Base-by-base conservation (phyloP, 2,888 invertebrate species). In the Loripinus fragilis region DNA sequence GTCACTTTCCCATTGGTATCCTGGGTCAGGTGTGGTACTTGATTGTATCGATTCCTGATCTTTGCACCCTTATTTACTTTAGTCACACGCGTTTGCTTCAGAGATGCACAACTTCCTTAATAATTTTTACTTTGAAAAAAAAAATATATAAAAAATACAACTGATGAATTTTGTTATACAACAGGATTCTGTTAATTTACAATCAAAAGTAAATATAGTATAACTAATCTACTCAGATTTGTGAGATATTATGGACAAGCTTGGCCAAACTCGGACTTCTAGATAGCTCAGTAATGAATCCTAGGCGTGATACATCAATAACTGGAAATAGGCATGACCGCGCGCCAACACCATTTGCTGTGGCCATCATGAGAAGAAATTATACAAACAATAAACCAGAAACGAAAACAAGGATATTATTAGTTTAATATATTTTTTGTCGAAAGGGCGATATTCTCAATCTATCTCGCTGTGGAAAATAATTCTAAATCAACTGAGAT, bases 401-500 rank as follows among this genome's bases (percentile, higher is more conserved):
- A 67, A 67, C 12, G 67, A 67, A 41, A 67, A 67, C 67, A 67
- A 67, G 42, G 41, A 42, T 41, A 67, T 41, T 67, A 67, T 67
- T 45, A 45, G 38, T 67, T 67, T 67, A 67, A 67, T 67, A 67
- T 25, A 67, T 41, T 67, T 60, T 67, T 41, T 38, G 42, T 67
- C 60, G 60, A 60, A 38, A 60, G 67, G 67, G 42, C 42, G 41
- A 41, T 45, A 41, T 42, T 67, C 41, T 28, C 67, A 67, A 67
- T 67, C 42, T 42, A 67, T 67, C 60, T 67, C 25, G 42, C 41
- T 67, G 67, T 17, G 67, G 35, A 41, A 45, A 67, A 70, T 38
- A 70, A 70, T 33, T 70, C 70, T 50, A 70, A 52, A 52, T 70
- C 70, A 70, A 38, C 50, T 52, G 33, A 52, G 35, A 35, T 52